Evolutionary conservation across 1,140 invertebrate genomes (phyloP), one percentile per base, ranked within the genome.

Genomic region (Alviniconcha marisindica): DNA sequence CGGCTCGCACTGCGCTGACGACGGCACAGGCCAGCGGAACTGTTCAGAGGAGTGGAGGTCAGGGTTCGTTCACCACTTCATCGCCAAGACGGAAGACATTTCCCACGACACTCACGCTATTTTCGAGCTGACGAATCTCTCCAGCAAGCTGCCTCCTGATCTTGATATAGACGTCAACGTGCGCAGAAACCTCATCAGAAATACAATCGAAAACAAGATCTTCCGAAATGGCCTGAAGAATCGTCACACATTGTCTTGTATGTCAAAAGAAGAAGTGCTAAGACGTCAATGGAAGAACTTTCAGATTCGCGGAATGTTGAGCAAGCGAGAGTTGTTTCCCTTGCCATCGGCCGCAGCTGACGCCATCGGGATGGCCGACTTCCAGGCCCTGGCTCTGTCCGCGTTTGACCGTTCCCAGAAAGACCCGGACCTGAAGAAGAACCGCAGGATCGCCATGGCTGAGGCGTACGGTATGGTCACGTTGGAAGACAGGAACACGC

Each of bases 321-420:
- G 69, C 69, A 71, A 71, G 36, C 69, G 69, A 36, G 69, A 71
- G 69, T 36, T 28, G 31, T 71, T 71, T 18, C 69, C 69, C 33
- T 28, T 71, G 7, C 33, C 31, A 10, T 33, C 69, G 4, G 18
- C 5, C 0, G 28, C 21, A 18, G 31, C 38, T 33, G 0, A 18
- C 5, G 33, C n/a, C 31, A 36, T 36, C 69, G 36, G 21, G 7
- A 38, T 31, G 31, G 18, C 33, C 5, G 28, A 31, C 21, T 71
- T 71, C 36, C 4, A 31, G n/a, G 38, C 28, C 28, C 15, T 71
- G 31, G 31, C 69, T 0, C 33, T 71, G n/a, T 48, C 18, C 44
- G 44, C 44, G 7, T 48, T 48, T 48, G 44, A 18, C 18, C 44
- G 44, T 48, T 48, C 44, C 18, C 44, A 48, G 44, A 48, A 48